These are phyloP conservation scores for Dasysyrphus tricinctus DNA, from an alignment of 2,888 invertebrate genomes.

Conservation along the genomic window DNA sequence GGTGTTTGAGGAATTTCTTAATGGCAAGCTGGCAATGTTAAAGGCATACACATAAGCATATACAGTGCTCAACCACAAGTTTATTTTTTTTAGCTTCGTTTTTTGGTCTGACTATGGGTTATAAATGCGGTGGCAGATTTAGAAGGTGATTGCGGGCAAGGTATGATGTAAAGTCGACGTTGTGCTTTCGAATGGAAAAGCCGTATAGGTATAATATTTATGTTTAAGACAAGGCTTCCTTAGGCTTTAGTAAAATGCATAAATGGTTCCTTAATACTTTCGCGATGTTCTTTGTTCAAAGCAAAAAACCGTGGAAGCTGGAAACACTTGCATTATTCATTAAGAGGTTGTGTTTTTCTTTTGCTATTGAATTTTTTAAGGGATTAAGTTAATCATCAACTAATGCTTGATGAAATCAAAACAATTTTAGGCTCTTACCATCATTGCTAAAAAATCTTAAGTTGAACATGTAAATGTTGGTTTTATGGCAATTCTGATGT, in stretches of 20 bases:
- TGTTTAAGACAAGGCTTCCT: neutral
- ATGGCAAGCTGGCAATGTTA: constrained; percentile 46
- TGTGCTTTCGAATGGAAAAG: constrained; percentile 43
- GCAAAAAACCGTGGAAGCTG: neutral
- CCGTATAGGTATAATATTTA: neutral
- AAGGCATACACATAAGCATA: constrained; percentile 32
- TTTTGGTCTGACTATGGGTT: constrained; percentile 29
- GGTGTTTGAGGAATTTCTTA: constrained; percentile 59
- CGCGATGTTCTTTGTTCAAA: neutral
- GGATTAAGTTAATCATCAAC: too few relatives aligned
- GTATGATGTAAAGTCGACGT: constrained; percentile 56
- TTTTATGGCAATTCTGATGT: too few relatives aligned
- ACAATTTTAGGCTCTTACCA: too few relatives aligned
- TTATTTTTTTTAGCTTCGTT: constrained; percentile 14
- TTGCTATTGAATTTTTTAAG: too few relatives aligned
- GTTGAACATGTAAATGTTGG: too few relatives aligned
- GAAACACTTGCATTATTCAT: too few relatives aligned
- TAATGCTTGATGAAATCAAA: too few relatives aligned
- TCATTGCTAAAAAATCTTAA: too few relatives aligned
- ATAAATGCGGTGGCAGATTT: constrained; percentile 4
- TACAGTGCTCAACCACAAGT: constrained; percentile 58
- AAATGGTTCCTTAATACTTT: neutral
- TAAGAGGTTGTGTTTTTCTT: too few relatives aligned
- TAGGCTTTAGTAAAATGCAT: neutral
- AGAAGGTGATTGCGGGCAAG: constrained; percentile 47